Conservation (phyloP, 1,140 invertebrate genomes). For the Adoxophyes honmai region DNA sequence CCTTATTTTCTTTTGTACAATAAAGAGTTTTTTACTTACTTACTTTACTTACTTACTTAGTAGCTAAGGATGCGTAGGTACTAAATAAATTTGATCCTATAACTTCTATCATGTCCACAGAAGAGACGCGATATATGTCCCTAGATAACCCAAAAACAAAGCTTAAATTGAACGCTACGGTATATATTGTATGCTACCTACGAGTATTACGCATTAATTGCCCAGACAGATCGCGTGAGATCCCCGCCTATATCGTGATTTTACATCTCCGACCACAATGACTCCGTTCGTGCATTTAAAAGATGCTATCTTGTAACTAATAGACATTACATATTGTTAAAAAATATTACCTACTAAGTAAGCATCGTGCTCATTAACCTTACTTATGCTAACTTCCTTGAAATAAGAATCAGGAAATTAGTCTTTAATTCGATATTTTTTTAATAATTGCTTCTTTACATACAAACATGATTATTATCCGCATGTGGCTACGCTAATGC, state of each 20-base stretch:
- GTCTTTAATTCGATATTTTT: not conserved
- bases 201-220: not conserved
- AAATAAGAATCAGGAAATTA: not conserved
- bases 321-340: slow-evolving; percentile 13
- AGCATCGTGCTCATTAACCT: not conserved
- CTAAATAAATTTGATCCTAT: no score
- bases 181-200: no score
- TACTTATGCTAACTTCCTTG: not conserved
- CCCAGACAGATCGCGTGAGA: slow-evolving; percentile 6
- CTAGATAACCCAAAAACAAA: no score
- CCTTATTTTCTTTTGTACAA: no score
- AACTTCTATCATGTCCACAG: no score
- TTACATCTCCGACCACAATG: slow-evolving; percentile 9
- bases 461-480: no score
- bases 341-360: not conserved
- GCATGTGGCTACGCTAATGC: no score
- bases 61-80: no score
- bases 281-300: not conserved
- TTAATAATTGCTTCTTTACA: not conserved
- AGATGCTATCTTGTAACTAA: slow-evolving; percentile 9
- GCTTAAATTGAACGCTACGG: no score
- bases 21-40: no score
- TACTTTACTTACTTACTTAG: no score
- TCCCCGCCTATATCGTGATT: not conserved
- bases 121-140: no score